These are phyloP conservation scores for Channallabes apus DNA, from an alignment of 2,797 vertebrate genomes.

Conservation along the genomic window DNA sequence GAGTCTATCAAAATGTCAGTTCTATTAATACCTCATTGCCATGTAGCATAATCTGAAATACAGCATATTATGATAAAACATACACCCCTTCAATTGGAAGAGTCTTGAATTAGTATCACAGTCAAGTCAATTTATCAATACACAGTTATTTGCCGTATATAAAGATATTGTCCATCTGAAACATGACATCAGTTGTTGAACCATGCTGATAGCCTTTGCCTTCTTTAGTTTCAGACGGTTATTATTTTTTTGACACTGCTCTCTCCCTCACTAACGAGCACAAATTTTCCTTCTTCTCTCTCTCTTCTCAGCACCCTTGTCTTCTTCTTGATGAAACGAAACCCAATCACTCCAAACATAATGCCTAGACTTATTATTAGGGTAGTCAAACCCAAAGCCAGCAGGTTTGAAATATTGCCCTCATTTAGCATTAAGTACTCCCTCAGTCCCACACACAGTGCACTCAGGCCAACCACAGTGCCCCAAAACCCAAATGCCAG, in stretches of 20 bases:
- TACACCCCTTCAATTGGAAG: not conserved
- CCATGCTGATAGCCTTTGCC: not conserved
- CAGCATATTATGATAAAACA: not conserved
- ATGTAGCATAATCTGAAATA: not conserved
- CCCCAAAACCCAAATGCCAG: constrained; percentile 76
- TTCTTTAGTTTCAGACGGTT: constrained; percentile 64
- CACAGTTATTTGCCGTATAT: too few species aligned
- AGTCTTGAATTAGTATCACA: not conserved
- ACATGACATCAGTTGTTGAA: not conserved
- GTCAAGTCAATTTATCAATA: not conserved
- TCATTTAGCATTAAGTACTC: constrained; percentile 52
- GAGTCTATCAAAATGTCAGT: not conserved
- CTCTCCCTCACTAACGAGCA: constrained; percentile 66
- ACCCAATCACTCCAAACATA: constrained; percentile 57
- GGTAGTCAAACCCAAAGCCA: constrained; percentile 70
- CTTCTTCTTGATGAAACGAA: constrained; percentile 63
- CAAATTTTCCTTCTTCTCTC: constrained; percentile 69
- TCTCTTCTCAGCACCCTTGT: constrained; percentile 50
- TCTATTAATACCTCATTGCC: not conserved
- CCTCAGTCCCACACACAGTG: constrained; percentile 72
- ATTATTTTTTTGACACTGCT: constrained; percentile 71
- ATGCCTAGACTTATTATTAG: constrained; percentile 62
- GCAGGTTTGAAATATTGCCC: constrained; percentile 62
- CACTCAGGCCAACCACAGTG: constrained; percentile 72
- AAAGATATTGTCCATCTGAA: not conserved